These are phyloP conservation scores for Rhea pennata DNA, from an alignment of 2,113 vertebrate species.

Conservation along the genomic window DNA sequence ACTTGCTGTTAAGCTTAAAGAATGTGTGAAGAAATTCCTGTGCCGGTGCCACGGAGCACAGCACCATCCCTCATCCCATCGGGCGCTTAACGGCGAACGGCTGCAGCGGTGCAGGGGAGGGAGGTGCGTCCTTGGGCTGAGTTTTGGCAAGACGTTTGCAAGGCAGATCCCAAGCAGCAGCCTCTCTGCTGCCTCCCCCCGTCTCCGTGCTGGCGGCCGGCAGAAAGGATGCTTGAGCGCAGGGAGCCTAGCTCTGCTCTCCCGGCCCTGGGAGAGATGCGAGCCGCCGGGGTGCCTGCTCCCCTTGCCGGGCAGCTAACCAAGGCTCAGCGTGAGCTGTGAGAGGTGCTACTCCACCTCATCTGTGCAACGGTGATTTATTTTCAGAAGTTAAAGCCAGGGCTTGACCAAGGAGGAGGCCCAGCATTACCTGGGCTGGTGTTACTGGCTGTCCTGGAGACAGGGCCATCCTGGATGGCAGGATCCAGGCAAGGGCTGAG, in stretches of 20 bases:
- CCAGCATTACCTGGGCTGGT: not conserved
- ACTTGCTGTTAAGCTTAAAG: not conserved
- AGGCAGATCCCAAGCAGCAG: not conserved
- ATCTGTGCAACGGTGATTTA: fast-evolving
- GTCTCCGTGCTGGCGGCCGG: not conserved
- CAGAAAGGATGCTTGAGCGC: not conserved
- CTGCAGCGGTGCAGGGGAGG: fast-evolving
- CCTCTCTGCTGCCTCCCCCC: not conserved
- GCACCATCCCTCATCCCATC: not conserved
- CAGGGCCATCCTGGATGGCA: not conserved
- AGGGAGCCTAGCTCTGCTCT: not conserved
- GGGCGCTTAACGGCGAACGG: not conserved
- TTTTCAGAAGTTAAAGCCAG: not conserved
- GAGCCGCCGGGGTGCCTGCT: too few relatives aligned
- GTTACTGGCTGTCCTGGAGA: not conserved
- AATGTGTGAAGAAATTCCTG: not conserved
- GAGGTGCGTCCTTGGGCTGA: not conserved
- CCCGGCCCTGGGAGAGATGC: not conserved
- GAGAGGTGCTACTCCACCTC: not conserved
- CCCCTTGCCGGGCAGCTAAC: too few relatives aligned
- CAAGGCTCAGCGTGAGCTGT: not conserved
- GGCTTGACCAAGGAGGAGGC: not conserved
- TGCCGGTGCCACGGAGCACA: not conserved
- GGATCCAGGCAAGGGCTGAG: not conserved
- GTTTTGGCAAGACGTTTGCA: not conserved